These are phyloP conservation scores for Orycteropus afer DNA, from an alignment of 2,113 vertebrate genomes.

Conservation along the genomic window DNA sequence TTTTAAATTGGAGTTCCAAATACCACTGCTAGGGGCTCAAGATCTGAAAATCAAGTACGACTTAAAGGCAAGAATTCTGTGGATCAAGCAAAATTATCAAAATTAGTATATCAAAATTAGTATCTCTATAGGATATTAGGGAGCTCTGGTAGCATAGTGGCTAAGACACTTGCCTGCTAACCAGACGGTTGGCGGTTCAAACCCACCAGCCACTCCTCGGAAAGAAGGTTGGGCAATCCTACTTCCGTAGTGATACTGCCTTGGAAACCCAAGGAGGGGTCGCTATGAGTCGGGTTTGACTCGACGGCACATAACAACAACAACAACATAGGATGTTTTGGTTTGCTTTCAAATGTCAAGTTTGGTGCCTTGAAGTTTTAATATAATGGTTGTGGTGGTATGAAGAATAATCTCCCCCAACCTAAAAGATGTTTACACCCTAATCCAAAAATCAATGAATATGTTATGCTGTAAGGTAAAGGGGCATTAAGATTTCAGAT, in stretches of 20 bases:
- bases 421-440: neutral
- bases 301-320: no score
- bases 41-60: conserved; percentile 6
- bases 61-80: neutral
- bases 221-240: no score
- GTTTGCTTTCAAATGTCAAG: neutral
- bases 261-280: no score
- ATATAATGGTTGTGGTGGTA: neutral
- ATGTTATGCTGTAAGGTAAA: neutral
- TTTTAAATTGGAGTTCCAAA: neutral
- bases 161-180: no score
- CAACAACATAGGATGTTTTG: neutral
- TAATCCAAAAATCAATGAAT: neutral
- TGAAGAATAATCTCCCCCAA: neutral
- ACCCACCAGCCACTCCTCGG: no score
- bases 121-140: neutral
- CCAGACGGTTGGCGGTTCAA: no score
- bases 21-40: neutral
- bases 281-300: no score
- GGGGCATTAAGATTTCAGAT: neutral
- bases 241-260: no score
- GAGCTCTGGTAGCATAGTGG: no score
- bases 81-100: neutral
- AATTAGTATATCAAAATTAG: neutral
- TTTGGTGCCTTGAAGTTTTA: neutral